phyloP scores from a whole-genome alignment of 2,888 invertebrate species.

The Diarsia mendica region DNA sequence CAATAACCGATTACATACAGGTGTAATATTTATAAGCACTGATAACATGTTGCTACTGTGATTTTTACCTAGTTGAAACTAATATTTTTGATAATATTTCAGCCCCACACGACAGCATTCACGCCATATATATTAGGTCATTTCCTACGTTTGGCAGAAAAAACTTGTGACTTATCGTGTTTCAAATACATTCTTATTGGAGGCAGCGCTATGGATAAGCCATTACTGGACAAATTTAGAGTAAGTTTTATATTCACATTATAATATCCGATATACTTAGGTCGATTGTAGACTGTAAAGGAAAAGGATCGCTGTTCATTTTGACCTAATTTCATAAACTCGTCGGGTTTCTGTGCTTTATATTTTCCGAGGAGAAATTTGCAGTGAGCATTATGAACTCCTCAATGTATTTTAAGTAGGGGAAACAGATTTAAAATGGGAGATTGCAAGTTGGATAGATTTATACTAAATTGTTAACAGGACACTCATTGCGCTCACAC shows the following conservation, averaged over 20 bases:
- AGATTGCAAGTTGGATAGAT: background rate
- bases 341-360: constrained; percentile 8
- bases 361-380: constrained; percentile 34
- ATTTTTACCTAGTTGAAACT: constrained; percentile 29
- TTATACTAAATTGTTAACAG: background rate
- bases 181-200: constrained; percentile 78
- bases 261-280: constrained; percentile 10
- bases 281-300: constrained; percentile 17
- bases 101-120: constrained; percentile 78
- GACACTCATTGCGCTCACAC: background rate
- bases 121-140: constrained; percentile 77
- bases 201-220: constrained; percentile 75
- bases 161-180: constrained; percentile 78
- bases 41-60: constrained; percentile 12
- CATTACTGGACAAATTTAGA: constrained; percentile 74
- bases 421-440: background rate
- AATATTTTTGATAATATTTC: constrained; percentile 59
- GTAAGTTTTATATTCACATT: constrained; percentile 70
- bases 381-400: constrained; percentile 7
- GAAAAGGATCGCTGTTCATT: constrained; percentile 29
- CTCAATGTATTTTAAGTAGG: constrained; percentile 11
- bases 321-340: constrained; percentile 27
- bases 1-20: constrained; percentile 11
- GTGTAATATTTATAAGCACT: background rate
- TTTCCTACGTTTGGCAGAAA: constrained; percentile 75